phyloP scores from a whole-genome alignment of 2,888 invertebrate species.

The Cheilosia scutellata region DNA sequence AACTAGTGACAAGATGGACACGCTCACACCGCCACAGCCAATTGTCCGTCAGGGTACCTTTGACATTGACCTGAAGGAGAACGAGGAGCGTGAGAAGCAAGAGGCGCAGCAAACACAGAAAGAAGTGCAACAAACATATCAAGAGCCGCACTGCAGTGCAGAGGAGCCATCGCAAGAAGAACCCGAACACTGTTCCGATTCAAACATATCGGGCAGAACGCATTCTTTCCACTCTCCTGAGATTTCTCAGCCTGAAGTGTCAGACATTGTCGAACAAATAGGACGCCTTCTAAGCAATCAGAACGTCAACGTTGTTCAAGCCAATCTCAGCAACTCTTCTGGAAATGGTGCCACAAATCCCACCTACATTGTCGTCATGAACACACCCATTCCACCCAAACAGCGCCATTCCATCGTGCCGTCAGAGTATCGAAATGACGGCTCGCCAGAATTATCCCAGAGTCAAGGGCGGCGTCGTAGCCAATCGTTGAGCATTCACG shows the following conservation, averaged over 20 bases:
- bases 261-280: slow-evolving; percentile 79
- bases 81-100: slow-evolving; percentile 34
- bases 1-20: slow-evolving; percentile 22
- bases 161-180: background rate
- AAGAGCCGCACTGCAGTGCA: background rate
- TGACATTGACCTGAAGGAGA: slow-evolving; percentile 77
- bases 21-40: slow-evolving; percentile 61
- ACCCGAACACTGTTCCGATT: background rate
- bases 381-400: slow-evolving; percentile 59
- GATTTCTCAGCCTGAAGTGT: slow-evolving; percentile 72
- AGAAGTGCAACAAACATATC: no score
- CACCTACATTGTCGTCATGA: slow-evolving; percentile 80
- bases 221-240: slow-evolving; percentile 77
- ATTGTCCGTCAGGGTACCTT: slow-evolving; percentile 79
- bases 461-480: slow-evolving; percentile 77
- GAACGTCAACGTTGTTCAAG: slow-evolving; percentile 72
- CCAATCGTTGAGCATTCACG: slow-evolving; percentile 79
- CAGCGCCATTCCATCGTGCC: slow-evolving; percentile 45
- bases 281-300: slow-evolving; percentile 77
- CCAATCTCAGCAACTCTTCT: slow-evolving; percentile 45
- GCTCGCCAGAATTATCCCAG: slow-evolving; percentile 70
- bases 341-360: slow-evolving; percentile 73
- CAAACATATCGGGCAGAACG: slow-evolving; percentile 58
- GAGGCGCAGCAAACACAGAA: background rate
- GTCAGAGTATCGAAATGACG: slow-evolving; percentile 68